A percentile compares a stretch with the other conserved stretches of the same genome.
Conservation (phyloP, 2,797 vertebrate genomes). For the Gymnothorax javanicus region DNA sequence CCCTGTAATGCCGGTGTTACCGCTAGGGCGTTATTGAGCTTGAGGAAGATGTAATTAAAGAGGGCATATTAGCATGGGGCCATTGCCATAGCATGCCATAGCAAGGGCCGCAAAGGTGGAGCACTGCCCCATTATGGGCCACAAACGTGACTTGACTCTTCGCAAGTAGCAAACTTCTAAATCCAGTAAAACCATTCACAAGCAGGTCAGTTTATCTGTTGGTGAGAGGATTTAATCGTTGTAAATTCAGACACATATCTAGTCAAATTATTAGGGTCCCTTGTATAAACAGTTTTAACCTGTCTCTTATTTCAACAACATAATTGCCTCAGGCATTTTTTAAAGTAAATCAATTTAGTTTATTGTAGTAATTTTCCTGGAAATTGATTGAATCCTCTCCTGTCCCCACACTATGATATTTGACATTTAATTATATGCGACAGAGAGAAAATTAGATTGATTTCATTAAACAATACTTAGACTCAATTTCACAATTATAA, state of each 20-base stretch:
- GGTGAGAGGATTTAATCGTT: background rate
- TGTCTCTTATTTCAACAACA: background rate
- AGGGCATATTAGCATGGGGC: too few species aligned
- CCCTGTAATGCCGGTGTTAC: too few species aligned
- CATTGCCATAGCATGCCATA: too few species aligned
- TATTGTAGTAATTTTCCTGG: background rate
- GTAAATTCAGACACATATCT: background rate
- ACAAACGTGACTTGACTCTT: too few species aligned
- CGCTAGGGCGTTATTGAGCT: too few species aligned
- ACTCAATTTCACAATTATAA: background rate
- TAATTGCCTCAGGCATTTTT: background rate
- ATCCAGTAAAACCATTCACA: too few species aligned
- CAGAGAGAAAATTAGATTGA: background rate
- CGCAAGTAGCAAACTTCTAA: too few species aligned
- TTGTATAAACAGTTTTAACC: background rate
- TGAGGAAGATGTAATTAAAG: too few species aligned
- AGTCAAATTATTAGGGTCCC: background rate
- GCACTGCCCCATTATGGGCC: too few species aligned
- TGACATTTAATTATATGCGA: background rate
- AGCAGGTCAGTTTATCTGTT: background rate
- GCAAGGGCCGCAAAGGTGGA: too few species aligned
- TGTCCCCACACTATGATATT: background rate
- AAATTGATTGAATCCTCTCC: background rate
- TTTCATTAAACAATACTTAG: background rate
- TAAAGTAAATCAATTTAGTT: background rate